Evolutionary conservation across 2,888 invertebrate genomes (phyloP).

Genomic region (Sclerodermus sp.): DNA sequence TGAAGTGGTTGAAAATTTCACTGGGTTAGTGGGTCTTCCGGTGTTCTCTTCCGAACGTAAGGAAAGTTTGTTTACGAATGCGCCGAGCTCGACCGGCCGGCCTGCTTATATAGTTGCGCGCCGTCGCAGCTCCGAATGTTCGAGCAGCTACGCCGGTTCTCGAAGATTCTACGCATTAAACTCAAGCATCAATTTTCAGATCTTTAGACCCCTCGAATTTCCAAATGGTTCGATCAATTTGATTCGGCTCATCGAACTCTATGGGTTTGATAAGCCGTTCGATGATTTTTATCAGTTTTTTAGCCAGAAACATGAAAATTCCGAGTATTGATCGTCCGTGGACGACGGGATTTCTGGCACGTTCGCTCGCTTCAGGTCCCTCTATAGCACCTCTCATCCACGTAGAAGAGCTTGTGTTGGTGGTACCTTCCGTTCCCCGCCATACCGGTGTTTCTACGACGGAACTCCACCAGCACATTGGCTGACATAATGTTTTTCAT

Average conservation of each 20-base stretch:
- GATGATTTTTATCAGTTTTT: background rate
- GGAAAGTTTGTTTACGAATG: conserved; percentile 49
- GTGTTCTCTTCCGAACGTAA: conserved; percentile 40
- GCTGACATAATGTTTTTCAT: no score
- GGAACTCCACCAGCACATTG: no score
- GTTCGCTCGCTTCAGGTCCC: conserved; percentile 35
- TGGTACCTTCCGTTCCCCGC: no score
- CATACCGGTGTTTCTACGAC: no score
- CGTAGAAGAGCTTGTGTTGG: no score
- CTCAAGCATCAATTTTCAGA: background rate
- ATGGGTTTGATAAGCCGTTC: background rate
- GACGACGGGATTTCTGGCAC: conserved; percentile 47
- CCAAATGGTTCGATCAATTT: background rate
- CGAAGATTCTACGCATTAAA: background rate
- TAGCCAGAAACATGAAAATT: conserved; percentile 9
- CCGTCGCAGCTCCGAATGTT: conserved; percentile 37
- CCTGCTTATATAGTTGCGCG: conserved; percentile 47
- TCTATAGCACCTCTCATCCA: conserved; percentile 12
- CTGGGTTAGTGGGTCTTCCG: conserved; percentile 32
- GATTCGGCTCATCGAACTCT: background rate
- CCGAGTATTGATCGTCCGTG: conserved; percentile 47
- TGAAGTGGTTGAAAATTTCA: conserved; percentile 13
- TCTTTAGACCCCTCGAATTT: background rate
- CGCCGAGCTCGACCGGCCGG: conserved; percentile 31
- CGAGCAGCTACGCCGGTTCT: conserved; percentile 26